phyloP scores from a whole-genome alignment of 2,888 invertebrate genomes.

The Hypercompe scribonia region DNA sequence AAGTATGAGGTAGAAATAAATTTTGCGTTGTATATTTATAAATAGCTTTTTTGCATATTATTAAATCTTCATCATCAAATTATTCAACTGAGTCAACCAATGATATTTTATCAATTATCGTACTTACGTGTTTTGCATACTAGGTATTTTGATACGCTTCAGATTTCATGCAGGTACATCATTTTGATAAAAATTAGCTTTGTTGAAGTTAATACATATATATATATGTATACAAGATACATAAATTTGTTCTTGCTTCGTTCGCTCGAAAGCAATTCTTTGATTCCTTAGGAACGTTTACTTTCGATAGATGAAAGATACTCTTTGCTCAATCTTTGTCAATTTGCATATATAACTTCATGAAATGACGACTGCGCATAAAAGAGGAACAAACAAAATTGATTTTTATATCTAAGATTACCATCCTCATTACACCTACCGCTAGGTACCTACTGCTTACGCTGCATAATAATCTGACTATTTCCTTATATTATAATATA shows the following conservation, averaged over 20 bases:
- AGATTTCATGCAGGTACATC: background rate
- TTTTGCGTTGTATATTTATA: background rate
- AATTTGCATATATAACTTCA: too few species aligned
- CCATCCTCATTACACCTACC: background rate
- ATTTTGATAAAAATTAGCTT: conserved; percentile 7
- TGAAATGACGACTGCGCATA: conserved; percentile 17
- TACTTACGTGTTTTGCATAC: background rate
- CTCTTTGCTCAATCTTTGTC: too few species aligned
- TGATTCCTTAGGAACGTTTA: background rate
- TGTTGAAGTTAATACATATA: background rate
- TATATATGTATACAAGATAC: conserved; percentile 7
- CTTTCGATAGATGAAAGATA: too few species aligned
- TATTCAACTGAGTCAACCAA: background rate
- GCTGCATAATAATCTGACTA: background rate
- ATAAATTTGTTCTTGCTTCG: background rate
- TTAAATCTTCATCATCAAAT: too few species aligned
- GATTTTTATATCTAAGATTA: background rate
- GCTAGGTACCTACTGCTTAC: background rate
- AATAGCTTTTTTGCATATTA: background rate
- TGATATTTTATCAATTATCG: background rate
- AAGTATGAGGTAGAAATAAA: background rate
- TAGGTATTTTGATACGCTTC: background rate
- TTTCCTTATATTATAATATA: background rate
- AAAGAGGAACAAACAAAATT: conserved; percentile 21
- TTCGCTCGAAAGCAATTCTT: background rate